Evolutionary conservation across 1,140 invertebrate species (phyloP).

Genomic region (Belonocnema kinseyi): DNA sequence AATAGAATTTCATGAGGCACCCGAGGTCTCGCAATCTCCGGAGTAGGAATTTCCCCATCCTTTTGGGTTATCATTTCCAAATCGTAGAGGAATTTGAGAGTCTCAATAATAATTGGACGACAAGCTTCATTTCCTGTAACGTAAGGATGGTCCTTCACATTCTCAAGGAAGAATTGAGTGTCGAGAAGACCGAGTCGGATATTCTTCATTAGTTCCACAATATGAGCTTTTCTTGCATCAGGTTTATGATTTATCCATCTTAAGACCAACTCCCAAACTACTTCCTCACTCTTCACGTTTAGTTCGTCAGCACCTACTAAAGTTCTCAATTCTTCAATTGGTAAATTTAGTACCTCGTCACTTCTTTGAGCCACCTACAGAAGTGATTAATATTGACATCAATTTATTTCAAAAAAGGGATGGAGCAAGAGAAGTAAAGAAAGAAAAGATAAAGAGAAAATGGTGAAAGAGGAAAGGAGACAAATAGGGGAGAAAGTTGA

Average conservation of each 20-base stretch:
- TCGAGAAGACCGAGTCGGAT: conserved; percentile 90
- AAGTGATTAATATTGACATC: neutral
- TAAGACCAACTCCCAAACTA: conserved; percentile 80
- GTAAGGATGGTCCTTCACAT: conserved; percentile 81
- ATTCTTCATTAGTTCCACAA: conserved; percentile 85
- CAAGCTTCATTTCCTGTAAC: conserved; percentile 80
- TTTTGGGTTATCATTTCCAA: conserved; percentile 82
- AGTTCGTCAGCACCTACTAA: conserved; percentile 84
- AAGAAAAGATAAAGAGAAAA: too few relatives aligned
- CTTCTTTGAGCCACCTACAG: conserved; percentile 77
- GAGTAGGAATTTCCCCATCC: conserved; percentile 79
- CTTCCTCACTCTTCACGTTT: conserved; percentile 81
- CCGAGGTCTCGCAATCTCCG: conserved; percentile 80
- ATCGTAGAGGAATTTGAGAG: conserved; percentile 84
- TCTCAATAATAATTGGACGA: conserved; percentile 84
- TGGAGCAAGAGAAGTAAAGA: too few relatives aligned
- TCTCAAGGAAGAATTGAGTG: conserved; percentile 85
- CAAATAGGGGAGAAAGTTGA: too few relatives aligned
- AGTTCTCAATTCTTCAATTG: conserved; percentile 81
- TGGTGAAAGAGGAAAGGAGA: too few relatives aligned
- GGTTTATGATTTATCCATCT: conserved; percentile 82
- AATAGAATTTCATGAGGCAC: conserved; percentile 84
- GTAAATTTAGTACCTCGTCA: conserved; percentile 83
- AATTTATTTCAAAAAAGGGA: too few relatives aligned
- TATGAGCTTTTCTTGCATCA: conserved; percentile 79